Evolutionary conservation across 64 coral and sea anemone genomes (phyloP), one percentile per base, ranked within the genome.

Genomic region (Montipora cactus): DNA sequence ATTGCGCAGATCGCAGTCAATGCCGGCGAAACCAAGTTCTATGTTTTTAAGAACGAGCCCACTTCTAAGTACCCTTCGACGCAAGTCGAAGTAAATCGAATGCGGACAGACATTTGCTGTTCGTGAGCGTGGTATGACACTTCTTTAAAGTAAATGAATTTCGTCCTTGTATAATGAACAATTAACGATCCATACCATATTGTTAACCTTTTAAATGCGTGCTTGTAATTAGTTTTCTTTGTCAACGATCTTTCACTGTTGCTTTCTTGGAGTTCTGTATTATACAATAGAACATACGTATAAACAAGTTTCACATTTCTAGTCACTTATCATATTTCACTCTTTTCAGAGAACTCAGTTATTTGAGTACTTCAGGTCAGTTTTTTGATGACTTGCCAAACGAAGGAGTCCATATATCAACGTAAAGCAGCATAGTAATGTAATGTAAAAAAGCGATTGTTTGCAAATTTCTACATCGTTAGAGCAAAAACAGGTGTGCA

Each of bases 1-100:
- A 51, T n/a, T 78, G 14, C 80, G 93, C 1, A 84, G 88, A 85
- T 50, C 59, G 5, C 93, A 95, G n/a, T 90, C 93, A 45, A 9
- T 95, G 18, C 93, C 93, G 19, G 84, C 75, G 58, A 51, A 89
- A 58, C 47, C 66, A 2, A 85, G 73, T 19, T 89, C 77, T 50
- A 62, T 71, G n/a, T 86, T 47, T 19, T 44, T 72, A 2, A 46
- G 62, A 62, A 81, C 20, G 21, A 86, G 82, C 50, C 82, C 82
- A 1, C 22, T 86, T 22, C 8, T 86, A 5, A 86, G 66, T 50
- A 86, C 62, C 3, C 47, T 86, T 13, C 67, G 82, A 7, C 62
- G 82, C 0, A 67, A 67, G 67, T 86, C 82, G 18, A 86, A 72
- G 18, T 78, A 78, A 19, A 49, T 14, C 15, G 16, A 16, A 45